Percentiles rank a stretch among this genome's conserved stretches.
These are phyloP conservation scores for Chascanopsetta lugubris DNA, from an alignment of 2,113 vertebrate genomes.

Conservation along the genomic window DNA sequence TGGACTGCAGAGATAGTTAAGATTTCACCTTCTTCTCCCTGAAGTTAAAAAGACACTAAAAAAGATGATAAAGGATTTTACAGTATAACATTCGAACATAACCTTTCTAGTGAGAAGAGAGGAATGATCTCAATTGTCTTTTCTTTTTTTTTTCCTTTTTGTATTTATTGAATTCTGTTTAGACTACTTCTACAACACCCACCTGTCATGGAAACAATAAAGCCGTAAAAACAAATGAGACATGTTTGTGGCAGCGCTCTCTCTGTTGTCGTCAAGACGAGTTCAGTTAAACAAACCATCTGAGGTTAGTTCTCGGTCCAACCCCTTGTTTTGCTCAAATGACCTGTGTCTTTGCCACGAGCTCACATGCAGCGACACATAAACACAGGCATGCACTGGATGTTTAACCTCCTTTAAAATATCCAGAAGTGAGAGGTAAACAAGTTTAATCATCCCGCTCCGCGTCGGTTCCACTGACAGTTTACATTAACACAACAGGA, in stretches of 20 bases:
- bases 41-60: background rate
- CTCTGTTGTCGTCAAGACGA: background rate
- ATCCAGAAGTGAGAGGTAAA: conserved; percentile 50
- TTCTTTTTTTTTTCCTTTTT: no score
- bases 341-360: conserved; percentile 31
- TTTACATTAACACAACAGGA: conserved; percentile 50
- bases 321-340: conserved; percentile 24
- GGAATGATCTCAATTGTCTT: no score
- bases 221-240: conserved; percentile 2
- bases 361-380: conserved; percentile 3
- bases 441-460: conserved; percentile 58
- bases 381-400: conserved; percentile 4
- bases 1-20: conserved; percentile 7
- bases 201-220: conserved; percentile 9
- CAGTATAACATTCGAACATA: no score
- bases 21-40: background rate
- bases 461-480: conserved; percentile 49
- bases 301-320: conserved; percentile 4
- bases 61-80: background rate
- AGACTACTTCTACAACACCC: background rate
- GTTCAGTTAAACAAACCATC: background rate
- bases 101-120: no score
- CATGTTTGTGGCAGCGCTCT: background rate
- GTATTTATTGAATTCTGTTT: background rate
- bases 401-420: conserved; percentile 47